Evolutionary conservation across 2,888 invertebrate species (phyloP), one percentile per base, ranked within the genome.

Genomic region (Eilema caniola): DNA sequence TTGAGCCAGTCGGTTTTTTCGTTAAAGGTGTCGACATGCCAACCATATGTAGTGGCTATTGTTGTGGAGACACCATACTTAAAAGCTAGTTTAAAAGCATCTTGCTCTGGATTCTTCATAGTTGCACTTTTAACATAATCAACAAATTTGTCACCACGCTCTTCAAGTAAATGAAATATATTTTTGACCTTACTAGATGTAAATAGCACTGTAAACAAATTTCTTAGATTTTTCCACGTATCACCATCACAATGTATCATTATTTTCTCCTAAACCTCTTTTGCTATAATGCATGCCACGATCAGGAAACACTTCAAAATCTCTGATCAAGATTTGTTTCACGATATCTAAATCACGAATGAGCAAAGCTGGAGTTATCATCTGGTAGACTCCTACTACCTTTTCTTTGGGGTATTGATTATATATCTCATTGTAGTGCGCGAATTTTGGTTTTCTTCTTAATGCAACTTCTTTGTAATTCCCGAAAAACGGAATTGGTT

Each of bases 251-350:
- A 84, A 69, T 88, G 87, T 53, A 92, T 91, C 3, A 92, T 73
- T n/a, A 67, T 91, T 91, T 28, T 81, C 83, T 57, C 88, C 88
- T 20, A 92, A 65, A 5, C 80, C 82, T 64, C 87, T 76, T 37
- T 88, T 85, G 61, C 86, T 86, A 41, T 86, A 86, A 37, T 84
- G 82, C 12, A 87, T 37, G 24, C 88, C 89, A 57, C 92, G 87
- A 16, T 90, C 86, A 20, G 84, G 75, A 57, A 92, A 92, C 2
- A 59, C 62, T 12, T 88, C 84, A 41, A 91, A 92, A 56, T 92
- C 91, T 64, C 89, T 91, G 12, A 91, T 84, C 16, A 91, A 74
- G 33, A 92, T 82, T 61, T 86, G 83, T 70, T 89, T 91, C n/a
- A 87, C 85, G 56, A 89, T 74, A 67, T 92, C 89, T 24, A 89